Percentiles rank a stretch among this genome's conserved stretches.
Conservation (phyloP, 2,113 vertebrate species). For the Lota lota region DNA sequence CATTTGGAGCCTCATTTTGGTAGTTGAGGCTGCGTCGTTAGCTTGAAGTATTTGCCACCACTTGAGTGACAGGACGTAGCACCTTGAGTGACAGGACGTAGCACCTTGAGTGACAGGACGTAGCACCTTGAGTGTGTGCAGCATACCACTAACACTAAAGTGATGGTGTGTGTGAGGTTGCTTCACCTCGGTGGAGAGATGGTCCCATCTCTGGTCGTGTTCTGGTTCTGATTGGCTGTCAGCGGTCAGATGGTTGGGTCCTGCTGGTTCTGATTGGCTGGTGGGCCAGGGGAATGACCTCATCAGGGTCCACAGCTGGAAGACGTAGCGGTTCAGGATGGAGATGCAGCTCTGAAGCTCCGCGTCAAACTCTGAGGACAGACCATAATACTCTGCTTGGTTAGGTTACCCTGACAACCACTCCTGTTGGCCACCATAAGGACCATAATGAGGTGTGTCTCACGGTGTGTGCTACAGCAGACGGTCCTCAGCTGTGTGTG, state of each 20-base stretch:
- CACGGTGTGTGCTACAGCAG: neutral
- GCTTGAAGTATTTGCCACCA: too few species aligned
- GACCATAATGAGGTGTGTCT: too few species aligned
- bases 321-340: conserved; percentile 82
- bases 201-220: conserved; percentile 47
- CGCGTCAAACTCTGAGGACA: conserved; percentile 73
- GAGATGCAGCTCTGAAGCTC: conserved; percentile 74
- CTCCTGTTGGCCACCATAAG: too few species aligned
- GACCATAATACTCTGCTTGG: neutral
- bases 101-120: too few species aligned
- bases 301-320: conserved; percentile 83
- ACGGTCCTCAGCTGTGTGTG: conserved; percentile 57
- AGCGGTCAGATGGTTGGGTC: neutral
- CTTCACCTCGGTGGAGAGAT: conserved; percentile 58
- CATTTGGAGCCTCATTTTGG: too few species aligned
- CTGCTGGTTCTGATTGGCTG: neutral
- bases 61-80: too few species aligned
- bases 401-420: too few species aligned
- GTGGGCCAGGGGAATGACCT: conserved; percentile 78
- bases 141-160: too few species aligned
- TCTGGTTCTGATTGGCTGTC: neutral
- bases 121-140: too few species aligned
- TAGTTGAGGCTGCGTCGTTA: too few species aligned
- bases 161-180: too few species aligned
- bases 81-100: too few species aligned